Base-by-base conservation (phyloP, 2,888 invertebrate genomes). In the Agonopterix subpropinquella region DNA sequence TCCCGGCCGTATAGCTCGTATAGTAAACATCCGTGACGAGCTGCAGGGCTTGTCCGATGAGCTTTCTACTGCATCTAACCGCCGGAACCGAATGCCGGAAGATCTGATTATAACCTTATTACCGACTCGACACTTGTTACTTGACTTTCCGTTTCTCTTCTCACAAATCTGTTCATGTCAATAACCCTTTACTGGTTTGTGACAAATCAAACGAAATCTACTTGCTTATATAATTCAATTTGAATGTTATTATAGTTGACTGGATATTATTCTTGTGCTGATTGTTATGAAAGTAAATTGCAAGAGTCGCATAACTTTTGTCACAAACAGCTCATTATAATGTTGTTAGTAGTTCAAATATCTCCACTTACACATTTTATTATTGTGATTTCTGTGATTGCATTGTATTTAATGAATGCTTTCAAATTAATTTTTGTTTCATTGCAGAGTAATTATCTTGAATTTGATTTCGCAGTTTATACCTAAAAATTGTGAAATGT, bases 91-190 rank as follows among this genome's bases (percentile, higher is more conserved):
- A 53, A 53, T 61, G 65, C 69, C 79, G 78, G 80, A 80, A 81
- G 75, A 78, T 73, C 70, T 71, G 69, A 79, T 80, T 79, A 80
- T 70, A 78, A 68, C 76, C 73, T 77, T 72, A 69, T 79, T 82
- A 75, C 65, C 61, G 11, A 58, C 59, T 62, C 54, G 57, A 65
- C 61, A 64, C 64, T 65, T 71, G 60, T 59, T 59, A 51, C 8
- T 50, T 55, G 55, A 72, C 67, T 72, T 67, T 73, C 64, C 54
- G 61, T 75, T 79, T 77, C 72, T 70, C 70, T 73, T 65, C 28
- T 28, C 28, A 28, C 28, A 28, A 28, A 28, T 28, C 65, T 62
- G 48, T 62, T 62, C 1, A 28, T 28, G 28, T 28, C 43, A 48
- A 53, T 51, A 41, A 13, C 50, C 55, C 55, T 48, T 49, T 45